phyloP scores from a whole-genome alignment of 2,888 invertebrate genomes.

The Tipula helvola region DNA sequence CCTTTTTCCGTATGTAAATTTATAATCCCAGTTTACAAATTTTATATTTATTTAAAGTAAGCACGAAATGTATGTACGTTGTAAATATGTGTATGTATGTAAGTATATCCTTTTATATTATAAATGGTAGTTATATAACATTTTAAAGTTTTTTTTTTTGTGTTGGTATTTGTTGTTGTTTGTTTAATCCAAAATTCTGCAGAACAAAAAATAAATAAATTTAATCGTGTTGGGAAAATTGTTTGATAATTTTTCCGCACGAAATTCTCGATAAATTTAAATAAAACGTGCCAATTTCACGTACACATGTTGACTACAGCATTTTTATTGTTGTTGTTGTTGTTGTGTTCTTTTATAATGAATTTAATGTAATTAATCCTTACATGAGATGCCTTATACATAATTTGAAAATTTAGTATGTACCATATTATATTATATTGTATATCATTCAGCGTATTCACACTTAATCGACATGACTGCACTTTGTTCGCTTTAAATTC shows the following conservation, averaged over 20 bases:
- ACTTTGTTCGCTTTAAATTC: too few relatives aligned
- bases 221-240: background rate
- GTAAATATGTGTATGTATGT: background rate
- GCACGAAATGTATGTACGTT: background rate
- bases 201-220: background rate
- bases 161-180: background rate
- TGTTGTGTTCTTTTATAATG: too few relatives aligned
- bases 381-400: background rate
- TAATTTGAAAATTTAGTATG: background rate
- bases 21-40: background rate
- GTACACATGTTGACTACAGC: background rate
- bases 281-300: background rate
- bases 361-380: background rate
- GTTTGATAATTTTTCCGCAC: constrained; percentile 4
- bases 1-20: background rate
- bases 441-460: too few relatives aligned
- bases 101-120: background rate
- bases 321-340: background rate
- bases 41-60: background rate
- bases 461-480: too few relatives aligned
- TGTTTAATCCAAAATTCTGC: background rate
- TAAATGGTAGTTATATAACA: background rate
- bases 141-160: background rate
- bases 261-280: background rate
- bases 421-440: background rate